Base-by-base conservation (phyloP, 2,797 vertebrate species). In the Knipowitschia caucasica region DNA sequence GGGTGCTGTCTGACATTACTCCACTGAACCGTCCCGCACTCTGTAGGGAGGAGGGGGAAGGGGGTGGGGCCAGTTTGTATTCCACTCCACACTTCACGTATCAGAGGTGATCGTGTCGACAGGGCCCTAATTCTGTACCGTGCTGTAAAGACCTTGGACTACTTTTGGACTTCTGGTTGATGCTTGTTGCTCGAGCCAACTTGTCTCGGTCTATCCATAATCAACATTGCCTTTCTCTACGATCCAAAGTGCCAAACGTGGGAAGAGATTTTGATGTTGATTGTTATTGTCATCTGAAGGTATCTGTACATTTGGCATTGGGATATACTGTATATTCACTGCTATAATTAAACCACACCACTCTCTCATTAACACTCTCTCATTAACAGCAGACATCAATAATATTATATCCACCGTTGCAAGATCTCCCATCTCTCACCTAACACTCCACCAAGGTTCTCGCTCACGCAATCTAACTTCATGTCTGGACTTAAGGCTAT, bases 241-340 rank as follows among this genome's bases (percentile, higher is more conserved):
- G 38, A 64, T 62, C 61, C 46, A 34, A 55, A 65, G 69, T 59
- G 70, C 71, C 75, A 62, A 79, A 73, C 67, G 71, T 47, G 73
- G 56, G 50, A 45, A 64, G 67, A 67, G 54, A 58, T n/a, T n/a
- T n/a, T n/a, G n/a, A n/a, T n/a, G n/a, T n/a, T n/a, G n/a, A n/a
- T n/a, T n/a, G n/a, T n/a, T n/a, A n/a, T n/a, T n/a, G n/a, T n/a
- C n/a, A n/a, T n/a, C n/a, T n/a, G n/a, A n/a, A n/a, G n/a, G n/a
- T n/a, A n/a, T n/a, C n/a, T n/a, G n/a, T n/a, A n/a, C n/a, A n/a
- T n/a, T n/a, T n/a, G n/a, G n/a, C n/a, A n/a, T n/a, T n/a, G n/a
- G n/a, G n/a, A n/a, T n/a, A n/a, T n/a, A n/a, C n/a, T n/a, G n/a
- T n/a, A n/a, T n/a, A n/a, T n/a, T n/a, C n/a, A n/a, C n/a, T n/a